A percentile compares a stretch with the other conserved stretches of the same genome.
phyloP scores from a whole-genome alignment of 1,140 invertebrate genomes.

The Neelides sp. region DNA sequence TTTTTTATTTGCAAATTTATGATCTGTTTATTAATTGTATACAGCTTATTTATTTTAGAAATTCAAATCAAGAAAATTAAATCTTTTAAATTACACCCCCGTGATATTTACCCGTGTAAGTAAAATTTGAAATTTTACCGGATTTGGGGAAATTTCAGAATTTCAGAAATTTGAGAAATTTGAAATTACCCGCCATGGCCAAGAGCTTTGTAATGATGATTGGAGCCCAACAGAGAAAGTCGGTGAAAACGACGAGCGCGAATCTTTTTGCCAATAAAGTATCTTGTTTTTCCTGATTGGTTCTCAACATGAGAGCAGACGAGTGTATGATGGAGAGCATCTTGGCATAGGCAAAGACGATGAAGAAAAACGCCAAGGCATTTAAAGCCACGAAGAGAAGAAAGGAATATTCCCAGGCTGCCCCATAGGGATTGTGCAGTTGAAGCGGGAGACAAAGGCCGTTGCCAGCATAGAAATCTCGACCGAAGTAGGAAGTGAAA shows the following conservation, averaged over 20 bases:
- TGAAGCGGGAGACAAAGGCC: slow-evolving; percentile 50
- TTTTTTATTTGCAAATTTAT: neutral
- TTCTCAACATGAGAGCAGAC: slow-evolving; percentile 43
- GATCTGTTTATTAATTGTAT: neutral
- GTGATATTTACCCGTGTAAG: too few species aligned
- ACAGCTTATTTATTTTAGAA: too few species aligned
- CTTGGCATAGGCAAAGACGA: slow-evolving; percentile 43
- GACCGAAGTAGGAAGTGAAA: slow-evolving; percentile 39
- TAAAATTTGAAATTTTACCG: neutral
- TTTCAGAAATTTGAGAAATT: neutral
- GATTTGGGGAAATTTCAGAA: neutral
- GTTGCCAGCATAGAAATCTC: slow-evolving; percentile 47
- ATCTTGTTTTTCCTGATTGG: slow-evolving; percentile 43
- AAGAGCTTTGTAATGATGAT: slow-evolving; percentile 47
- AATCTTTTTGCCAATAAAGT: slow-evolving; percentile 44
- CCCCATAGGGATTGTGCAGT: slow-evolving; percentile 47
- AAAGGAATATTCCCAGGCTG: slow-evolving; percentile 52
- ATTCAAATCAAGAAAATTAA: too few species aligned
- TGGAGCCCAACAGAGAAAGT: slow-evolving; percentile 52
- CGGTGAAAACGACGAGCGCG: slow-evolving; percentile 44
- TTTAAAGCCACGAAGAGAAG: slow-evolving; percentile 46
- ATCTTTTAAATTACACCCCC: too few species aligned
- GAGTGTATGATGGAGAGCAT: slow-evolving; percentile 47
- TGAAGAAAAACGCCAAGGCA: slow-evolving; percentile 45
- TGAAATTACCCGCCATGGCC: slow-evolving; percentile 41